Conservation (phyloP, 2,113 vertebrate genomes). For the Ciconia boyciana region DNA sequence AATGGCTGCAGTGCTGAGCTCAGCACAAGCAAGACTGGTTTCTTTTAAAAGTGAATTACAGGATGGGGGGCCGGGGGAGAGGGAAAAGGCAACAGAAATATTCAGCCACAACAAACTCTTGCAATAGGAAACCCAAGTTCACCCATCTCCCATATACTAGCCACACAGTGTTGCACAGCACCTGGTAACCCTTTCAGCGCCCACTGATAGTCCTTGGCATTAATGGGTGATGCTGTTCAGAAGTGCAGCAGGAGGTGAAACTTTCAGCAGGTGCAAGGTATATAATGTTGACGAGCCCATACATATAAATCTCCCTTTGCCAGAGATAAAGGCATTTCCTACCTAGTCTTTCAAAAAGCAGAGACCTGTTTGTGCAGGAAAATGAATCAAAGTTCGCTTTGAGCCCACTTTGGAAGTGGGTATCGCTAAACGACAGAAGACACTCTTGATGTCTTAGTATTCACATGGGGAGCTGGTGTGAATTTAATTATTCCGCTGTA, state of each 20-base stretch:
- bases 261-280: background rate
- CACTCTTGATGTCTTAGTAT: background rate
- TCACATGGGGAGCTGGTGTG: background rate
- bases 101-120: background rate
- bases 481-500: constrained; percentile 41
- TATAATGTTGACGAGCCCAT: background rate
- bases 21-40: background rate
- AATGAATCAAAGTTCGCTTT: background rate
- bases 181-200: background rate
- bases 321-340: background rate
- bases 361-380: background rate
- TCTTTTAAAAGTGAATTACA: background rate
- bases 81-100: background rate
- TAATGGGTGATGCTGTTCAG: background rate
- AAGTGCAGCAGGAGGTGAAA: background rate
- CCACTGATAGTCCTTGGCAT: background rate
- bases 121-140: background rate
- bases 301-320: background rate
- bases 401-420: background rate
- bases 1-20: constrained; percentile 34
- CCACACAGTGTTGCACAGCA: background rate
- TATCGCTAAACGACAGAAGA: constrained; percentile 1
- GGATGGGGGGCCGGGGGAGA: background rate
- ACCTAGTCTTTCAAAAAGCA: background rate
- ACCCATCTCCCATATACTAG: background rate